phyloP scores from a whole-genome alignment of 2,888 invertebrate species.

The Drosophila sordidapex region DNA sequence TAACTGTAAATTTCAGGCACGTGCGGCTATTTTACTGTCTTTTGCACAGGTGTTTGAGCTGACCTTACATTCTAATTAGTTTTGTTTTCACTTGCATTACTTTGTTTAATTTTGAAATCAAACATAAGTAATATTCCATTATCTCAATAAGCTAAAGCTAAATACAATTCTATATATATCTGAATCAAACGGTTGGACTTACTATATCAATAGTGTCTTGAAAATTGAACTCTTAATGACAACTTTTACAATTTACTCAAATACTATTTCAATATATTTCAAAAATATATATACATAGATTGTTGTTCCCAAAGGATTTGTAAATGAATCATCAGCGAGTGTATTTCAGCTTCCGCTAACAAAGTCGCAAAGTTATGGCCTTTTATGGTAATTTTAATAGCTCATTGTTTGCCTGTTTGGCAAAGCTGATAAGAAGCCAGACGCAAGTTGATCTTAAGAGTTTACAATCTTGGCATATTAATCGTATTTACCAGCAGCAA shows the following conservation, averaged over 20 bases:
- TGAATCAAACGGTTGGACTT: background rate
- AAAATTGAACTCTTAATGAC: background rate
- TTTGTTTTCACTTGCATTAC: background rate
- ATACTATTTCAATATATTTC: background rate
- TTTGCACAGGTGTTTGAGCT: constrained; percentile 49
- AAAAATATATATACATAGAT: background rate
- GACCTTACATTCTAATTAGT: constrained; percentile 7
- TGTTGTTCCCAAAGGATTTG: background rate
- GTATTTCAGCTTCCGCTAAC: constrained; percentile 10
- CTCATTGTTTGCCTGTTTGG: constrained; percentile 17
- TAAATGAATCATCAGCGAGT: background rate
- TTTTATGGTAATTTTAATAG: constrained; percentile 15
- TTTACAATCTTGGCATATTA: constrained; percentile 24
- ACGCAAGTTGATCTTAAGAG: constrained; percentile 36
- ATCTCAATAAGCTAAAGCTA: background rate
- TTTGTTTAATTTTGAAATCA: background rate
- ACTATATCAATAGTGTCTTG: background rate
- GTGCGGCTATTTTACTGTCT: constrained; percentile 20
- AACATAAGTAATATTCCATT: background rate
- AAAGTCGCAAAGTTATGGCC: background rate
- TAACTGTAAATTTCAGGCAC: constrained; percentile 27
- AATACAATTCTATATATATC: background rate
- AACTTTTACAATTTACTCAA: background rate
- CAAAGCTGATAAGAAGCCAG: constrained; percentile 4
- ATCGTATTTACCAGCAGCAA: constrained; percentile 21